Evolutionary conservation across 2,797 vertebrate species (phyloP), one percentile per base, ranked within the genome.

Genomic region (Ficedula albicollis): DNA sequence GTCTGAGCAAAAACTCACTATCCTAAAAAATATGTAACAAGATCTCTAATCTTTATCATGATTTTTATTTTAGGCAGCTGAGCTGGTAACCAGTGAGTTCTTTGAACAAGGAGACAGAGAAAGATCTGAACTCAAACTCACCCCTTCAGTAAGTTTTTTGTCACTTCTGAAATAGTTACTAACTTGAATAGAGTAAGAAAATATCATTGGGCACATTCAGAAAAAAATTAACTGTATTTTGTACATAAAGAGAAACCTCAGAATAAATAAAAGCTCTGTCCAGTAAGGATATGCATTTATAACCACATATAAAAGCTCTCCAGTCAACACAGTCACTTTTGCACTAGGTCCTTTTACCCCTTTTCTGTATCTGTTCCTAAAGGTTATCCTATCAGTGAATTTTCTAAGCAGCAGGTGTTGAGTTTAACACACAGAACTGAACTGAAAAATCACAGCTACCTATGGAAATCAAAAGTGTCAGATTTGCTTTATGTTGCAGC

Each of bases 81-180:
- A 99, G 98, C 97, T 99, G 97, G 99, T 99, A 96, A 99, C 99
- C 82, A 99, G 98, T 12, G 99, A 99, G 96, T 99, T 99, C 97
- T 99, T 99, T 39, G 99, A 99, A 97, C 99, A 99, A 98, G 99
- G 99, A 69, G 99, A 99, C 98, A 98, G 99, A 97, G 99, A 99
- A 96, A 98, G 99, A 96, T 98, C 99, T 5, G 99, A 99, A 97
- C 98, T 99, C 96, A 99, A 99, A 97, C 98, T 99, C 95, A 99
- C 98, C 2, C 99, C 99, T 84, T 99, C 99, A 10, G 99, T 99
- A 98, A 99, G 99, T 73, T 72, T 72, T 72, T 95, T 72, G 22
- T 86, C 16, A 68, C 43, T 96, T 95, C 87, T 69, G n/a, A 90
- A 90, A 87, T n/a, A 73, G 36, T 70, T 76, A 70, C 29, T 36